These are phyloP conservation scores for Triplophysa tibetana DNA, from an alignment of 2,113 vertebrate genomes.

Conservation along the genomic window DNA sequence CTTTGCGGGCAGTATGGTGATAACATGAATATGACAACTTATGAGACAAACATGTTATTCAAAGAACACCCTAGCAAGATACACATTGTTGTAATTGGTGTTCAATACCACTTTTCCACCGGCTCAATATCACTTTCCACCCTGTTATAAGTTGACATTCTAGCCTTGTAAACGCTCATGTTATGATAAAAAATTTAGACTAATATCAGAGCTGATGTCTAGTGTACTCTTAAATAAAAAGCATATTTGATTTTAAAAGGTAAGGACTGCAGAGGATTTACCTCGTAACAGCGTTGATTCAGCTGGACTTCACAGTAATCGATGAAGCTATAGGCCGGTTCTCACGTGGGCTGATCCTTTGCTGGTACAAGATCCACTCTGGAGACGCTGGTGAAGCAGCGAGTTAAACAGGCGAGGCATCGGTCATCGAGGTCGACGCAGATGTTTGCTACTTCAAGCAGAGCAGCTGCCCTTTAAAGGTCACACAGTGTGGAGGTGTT, in stretches of 20 bases:
- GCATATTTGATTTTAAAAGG: background rate
- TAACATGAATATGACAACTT: too few species aligned
- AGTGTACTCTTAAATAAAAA: too few species aligned
- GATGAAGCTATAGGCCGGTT: background rate
- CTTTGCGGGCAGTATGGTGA: too few species aligned
- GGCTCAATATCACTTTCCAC: too few species aligned
- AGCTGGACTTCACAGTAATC: background rate
- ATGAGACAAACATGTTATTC: too few species aligned
- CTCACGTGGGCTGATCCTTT: background rate
- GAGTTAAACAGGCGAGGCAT: background rate
- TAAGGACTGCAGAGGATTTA: background rate
- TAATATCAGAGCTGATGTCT: too few species aligned
- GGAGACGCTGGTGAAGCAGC: background rate
- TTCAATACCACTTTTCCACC: too few species aligned
- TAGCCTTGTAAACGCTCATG: too few species aligned
- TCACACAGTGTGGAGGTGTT: background rate
- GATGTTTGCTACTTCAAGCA: background rate
- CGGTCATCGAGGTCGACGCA: background rate
- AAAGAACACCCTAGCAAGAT: too few species aligned
- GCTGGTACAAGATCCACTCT: background rate
- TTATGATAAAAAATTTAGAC: too few species aligned
- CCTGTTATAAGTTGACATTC: too few species aligned
- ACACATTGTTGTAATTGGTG: too few species aligned
- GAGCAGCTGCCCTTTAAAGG: constrained; percentile 17
- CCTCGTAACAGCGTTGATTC: background rate